Evolutionary conservation across 2,888 invertebrate genomes (phyloP), one percentile per base, ranked within the genome.

Genomic region (Drosophila austrosaltans): DNA sequence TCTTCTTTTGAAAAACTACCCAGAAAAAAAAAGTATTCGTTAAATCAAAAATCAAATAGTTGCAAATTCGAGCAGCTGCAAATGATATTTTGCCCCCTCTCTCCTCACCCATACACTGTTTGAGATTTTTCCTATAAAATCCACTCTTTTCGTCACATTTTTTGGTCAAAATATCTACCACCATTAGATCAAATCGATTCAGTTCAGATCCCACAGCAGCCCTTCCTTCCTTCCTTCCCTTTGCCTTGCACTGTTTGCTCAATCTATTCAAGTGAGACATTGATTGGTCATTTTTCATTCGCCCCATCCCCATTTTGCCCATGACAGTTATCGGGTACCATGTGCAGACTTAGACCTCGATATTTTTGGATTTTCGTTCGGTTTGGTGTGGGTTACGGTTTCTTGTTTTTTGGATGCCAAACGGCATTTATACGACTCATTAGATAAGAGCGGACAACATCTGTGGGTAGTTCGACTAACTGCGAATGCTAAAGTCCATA

Each of bases 281-380:
- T 89, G 91, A 90, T 88, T 91, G 92, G 91, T 90, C 90, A 91
- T 91, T 91, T 91, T 92, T 91, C 91, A 91, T 91, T 87, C 71
- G 57, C 22, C 36, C 36, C 36, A 76, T 54, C 75, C 69, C 86
- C 89, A 69, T 69, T 81, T 30, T 6, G 3, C 4, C 89, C 73
- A 63, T 91, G 90, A 88, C 87, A 82, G 85, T 85, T 83, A 83
- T 81, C 76, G 87, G 87, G 72, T 58, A 69, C 75, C 80, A 79
- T 79, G 86, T 69, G 87, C 79, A 69, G 22, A 56, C 54, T 56
- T 54, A 48, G 48, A 25, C 22, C 25, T 7, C 22, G 48, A 10
- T 12, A 36, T 2, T 0, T 36, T 36, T 36, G 36, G 48, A 10
- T 48, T 44, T 16, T 20, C 2, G 44, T 48, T 48, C 1, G 10